Conservation (phyloP, 2,797 vertebrate genomes). For the Esox lucius region DNA sequence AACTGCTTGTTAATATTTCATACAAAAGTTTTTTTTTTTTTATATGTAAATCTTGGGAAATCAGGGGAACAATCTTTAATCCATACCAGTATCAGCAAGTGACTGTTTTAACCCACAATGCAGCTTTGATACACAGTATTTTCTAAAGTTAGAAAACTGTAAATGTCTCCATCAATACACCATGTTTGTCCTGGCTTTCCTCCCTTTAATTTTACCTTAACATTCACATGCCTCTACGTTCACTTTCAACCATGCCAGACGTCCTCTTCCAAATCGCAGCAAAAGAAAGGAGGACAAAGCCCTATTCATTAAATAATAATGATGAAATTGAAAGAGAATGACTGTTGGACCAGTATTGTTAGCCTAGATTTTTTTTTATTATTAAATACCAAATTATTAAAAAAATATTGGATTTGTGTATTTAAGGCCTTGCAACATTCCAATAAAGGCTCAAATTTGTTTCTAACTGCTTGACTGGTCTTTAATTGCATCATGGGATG, state of each 20-base stretch:
- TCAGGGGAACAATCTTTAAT: slow-evolving; percentile 71
- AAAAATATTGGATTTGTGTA: slow-evolving; percentile 85
- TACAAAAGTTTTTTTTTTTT: slow-evolving; percentile 71
- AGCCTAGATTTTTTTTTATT: slow-evolving; percentile 82
- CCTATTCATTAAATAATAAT: slow-evolving; percentile 45
- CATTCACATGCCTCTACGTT: slow-evolving; percentile 71
- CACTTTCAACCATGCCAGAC: slow-evolving; percentile 72
- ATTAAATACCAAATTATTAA: slow-evolving; percentile 82
- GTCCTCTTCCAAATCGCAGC: slow-evolving; percentile 72
- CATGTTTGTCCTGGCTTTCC: slow-evolving; percentile 52
- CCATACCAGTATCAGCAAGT: slow-evolving; percentile 67
- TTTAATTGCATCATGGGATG: neutral
- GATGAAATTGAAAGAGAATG: slow-evolving; percentile 62
- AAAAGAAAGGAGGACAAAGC: slow-evolving; percentile 55
- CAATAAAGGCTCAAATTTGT: slow-evolving; percentile 94
- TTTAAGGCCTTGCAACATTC: slow-evolving; percentile 91
- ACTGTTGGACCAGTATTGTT: slow-evolving; percentile 90
- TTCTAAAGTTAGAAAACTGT: slow-evolving; percentile 30
- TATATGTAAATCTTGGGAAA: slow-evolving; percentile 84
- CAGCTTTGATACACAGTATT: slow-evolving; percentile 55
- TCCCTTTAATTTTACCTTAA: slow-evolving; percentile 54
- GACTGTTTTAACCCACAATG: slow-evolving; percentile 46
- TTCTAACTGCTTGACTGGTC: slow-evolving; percentile 76
- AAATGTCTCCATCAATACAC: slow-evolving; percentile 46
- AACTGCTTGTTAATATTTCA: slow-evolving; percentile 92